phyloP scores from a whole-genome alignment of 53 echinoderm and acorn worm species.

The Arbacia lixula region DNA sequence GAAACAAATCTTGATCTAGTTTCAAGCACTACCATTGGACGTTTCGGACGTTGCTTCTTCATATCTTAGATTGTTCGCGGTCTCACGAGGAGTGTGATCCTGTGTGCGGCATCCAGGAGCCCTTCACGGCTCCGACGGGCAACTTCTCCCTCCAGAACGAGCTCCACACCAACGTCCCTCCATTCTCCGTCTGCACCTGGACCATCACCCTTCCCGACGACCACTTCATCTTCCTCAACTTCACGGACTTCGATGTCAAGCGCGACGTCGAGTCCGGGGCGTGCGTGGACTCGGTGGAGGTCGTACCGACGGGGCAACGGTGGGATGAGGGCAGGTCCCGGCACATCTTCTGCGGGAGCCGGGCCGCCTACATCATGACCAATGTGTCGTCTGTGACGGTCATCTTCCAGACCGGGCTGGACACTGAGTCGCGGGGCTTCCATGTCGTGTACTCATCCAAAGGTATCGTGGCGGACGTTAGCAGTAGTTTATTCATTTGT shows the following conservation, averaged over 20 bases:
- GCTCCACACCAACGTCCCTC: constrained; percentile 52
- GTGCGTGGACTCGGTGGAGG: constrained; percentile 80
- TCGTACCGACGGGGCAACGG: constrained; percentile 13
- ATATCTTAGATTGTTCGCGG: constrained; percentile 55
- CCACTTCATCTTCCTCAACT: constrained; percentile 78
- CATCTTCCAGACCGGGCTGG: constrained; percentile 84
- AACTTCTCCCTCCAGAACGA: constrained; percentile 71
- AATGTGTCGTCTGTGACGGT: constrained; percentile 73
- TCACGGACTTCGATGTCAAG: constrained; percentile 73
- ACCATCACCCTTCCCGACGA: constrained; percentile 72
- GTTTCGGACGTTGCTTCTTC: not conserved
- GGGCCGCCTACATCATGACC: constrained; percentile 72
- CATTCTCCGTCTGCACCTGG: constrained; percentile 87
- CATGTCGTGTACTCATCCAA: constrained; percentile 67
- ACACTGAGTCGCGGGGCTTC: constrained; percentile 80
- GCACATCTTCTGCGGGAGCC: constrained; percentile 72
- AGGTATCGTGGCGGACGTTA: constrained; percentile 44
- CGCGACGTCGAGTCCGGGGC: constrained; percentile 54
- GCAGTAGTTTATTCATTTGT: not conserved
- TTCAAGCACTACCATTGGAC: not conserved
- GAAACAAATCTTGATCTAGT: too few species aligned
- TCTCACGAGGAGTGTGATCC: constrained; percentile 70
- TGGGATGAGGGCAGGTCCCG: constrained; percentile 55
- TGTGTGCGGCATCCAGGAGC: constrained; percentile 72
- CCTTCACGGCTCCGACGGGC: constrained; percentile 61